These are phyloP conservation scores for Ceratitis capitata DNA, from an alignment of 1,140 invertebrate species.

Conservation along the genomic window DNA sequence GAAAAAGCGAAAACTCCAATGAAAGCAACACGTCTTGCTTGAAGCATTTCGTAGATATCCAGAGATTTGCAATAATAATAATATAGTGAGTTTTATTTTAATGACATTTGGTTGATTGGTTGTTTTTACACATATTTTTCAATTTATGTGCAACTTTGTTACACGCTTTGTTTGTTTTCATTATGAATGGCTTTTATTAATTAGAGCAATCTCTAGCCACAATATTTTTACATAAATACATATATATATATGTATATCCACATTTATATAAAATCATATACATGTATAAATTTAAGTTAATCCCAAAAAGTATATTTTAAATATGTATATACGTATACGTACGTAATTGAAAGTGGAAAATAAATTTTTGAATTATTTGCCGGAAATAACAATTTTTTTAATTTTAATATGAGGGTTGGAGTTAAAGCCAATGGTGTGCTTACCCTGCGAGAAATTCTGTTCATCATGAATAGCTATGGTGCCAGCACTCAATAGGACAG, in stretches of 20 bases:
- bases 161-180: constrained; percentile 25
- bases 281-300: not conserved
- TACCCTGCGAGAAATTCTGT: too few species aligned
- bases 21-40: not conserved
- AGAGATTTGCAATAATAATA: not conserved
- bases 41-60: not conserved
- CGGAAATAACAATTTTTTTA: not conserved
- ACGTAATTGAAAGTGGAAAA: not conserved
- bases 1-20: constrained; percentile 49
- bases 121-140: not conserved
- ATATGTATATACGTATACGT: not conserved
- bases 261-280: not conserved
- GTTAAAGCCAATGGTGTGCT: too few species aligned
- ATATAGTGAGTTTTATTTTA: not conserved
- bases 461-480: too few species aligned
- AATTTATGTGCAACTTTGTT: not conserved
- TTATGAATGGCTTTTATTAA: not conserved
- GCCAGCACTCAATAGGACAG: too few species aligned
- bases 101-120: not conserved
- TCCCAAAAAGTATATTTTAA: not conserved
- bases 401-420: too few species aligned
- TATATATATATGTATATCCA: constrained; percentile 3
- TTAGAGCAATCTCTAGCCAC: not conserved
- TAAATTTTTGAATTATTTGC: not conserved
- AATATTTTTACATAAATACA: not conserved